Evolutionary conservation across 1,140 invertebrate genomes (phyloP).

Genomic region (Odontomachus brunneus): DNA sequence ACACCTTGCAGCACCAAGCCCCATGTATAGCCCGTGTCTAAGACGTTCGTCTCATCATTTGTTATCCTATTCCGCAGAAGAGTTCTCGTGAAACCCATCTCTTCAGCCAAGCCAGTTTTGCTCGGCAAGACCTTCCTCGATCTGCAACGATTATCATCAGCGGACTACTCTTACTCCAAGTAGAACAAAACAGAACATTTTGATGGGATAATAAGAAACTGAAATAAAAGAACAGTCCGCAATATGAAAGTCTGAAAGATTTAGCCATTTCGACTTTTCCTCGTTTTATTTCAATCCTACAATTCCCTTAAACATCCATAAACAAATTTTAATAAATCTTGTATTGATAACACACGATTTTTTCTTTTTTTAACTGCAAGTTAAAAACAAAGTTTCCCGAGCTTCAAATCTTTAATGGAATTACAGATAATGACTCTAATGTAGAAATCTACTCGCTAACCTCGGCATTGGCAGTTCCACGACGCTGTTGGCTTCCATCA

Average conservation of each 20-base stretch:
- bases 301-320: no score
- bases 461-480: constrained; percentile 88
- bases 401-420: no score
- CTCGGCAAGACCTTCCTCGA: constrained; percentile 68
- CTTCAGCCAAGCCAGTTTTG: constrained; percentile 63
- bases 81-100: constrained; percentile 79
- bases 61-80: constrained; percentile 74
- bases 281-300: no score
- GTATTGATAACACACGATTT: no score
- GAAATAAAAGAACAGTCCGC: not conserved
- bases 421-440: no score
- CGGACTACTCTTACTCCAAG: not conserved
- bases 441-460: constrained; percentile 80
- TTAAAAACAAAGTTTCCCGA: no score
- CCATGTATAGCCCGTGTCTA: constrained; percentile 77
- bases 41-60: constrained; percentile 51
- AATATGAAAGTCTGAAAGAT: no score
- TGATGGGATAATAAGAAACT: not conserved
- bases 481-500: constrained; percentile 84
- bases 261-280: no score
- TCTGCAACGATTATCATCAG: constrained; percentile 66
- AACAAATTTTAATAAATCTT: no score
- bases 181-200: not conserved
- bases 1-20: constrained; percentile 83
- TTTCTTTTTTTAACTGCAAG: no score